Evolutionary conservation across 2,797 vertebrate species (phyloP).

Genomic region (Graptemys geographica): DNA sequence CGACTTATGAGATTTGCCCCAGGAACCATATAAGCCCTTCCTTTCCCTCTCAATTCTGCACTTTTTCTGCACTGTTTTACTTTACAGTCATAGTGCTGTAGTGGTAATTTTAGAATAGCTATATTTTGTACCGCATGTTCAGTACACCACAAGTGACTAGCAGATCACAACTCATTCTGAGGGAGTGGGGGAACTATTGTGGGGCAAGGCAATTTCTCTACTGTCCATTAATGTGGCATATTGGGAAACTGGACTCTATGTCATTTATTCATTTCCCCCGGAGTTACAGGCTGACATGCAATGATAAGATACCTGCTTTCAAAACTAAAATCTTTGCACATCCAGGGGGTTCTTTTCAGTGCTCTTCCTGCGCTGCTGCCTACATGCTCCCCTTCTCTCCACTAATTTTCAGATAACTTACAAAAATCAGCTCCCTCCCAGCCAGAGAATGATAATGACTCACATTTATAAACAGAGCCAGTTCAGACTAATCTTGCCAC

Average conservation of each 20-base stretch:
- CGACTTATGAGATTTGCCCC: background rate
- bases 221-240: fast-evolving
- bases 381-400: background rate
- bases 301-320: background rate
- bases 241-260: background rate
- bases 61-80: fast-evolving
- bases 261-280: background rate
- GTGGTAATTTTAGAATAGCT: background rate
- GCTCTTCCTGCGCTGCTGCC: background rate
- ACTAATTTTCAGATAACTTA: background rate
- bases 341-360: background rate
- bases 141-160: fast-evolving
- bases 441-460: background rate
- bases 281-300: background rate
- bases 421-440: background rate
- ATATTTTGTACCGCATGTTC: fast-evolving
- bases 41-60: background rate
- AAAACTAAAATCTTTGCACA: background rate
- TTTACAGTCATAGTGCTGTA: background rate
- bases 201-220: background rate
- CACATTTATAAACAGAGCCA: fast-evolving
- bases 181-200: fast-evolving
- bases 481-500: fast-evolving
- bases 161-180: background rate
- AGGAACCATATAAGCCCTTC: fast-evolving